phyloP scores from a whole-genome alignment of 2,888 invertebrate species.

The Phragmatobia fuliginosa region DNA sequence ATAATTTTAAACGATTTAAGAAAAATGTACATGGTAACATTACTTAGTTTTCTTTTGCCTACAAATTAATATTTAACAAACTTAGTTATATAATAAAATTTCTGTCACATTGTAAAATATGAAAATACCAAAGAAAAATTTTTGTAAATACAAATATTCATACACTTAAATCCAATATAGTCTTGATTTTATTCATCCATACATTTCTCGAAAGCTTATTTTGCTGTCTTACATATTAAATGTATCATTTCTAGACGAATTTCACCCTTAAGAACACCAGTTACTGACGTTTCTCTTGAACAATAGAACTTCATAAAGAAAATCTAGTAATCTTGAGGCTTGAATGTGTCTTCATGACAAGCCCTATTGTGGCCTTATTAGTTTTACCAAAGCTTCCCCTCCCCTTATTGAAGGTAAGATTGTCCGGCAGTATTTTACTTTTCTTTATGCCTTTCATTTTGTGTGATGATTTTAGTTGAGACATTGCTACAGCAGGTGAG shows the following conservation, averaged over 20 bases:
- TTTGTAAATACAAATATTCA: too few species aligned
- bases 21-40: too few species aligned
- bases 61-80: too few species aligned
- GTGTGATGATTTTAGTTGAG: conserved; percentile 23
- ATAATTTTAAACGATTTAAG: too few species aligned
- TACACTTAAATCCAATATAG: not conserved
- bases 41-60: too few species aligned
- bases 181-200: not conserved
- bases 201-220: too few species aligned
- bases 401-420: conserved; percentile 34
- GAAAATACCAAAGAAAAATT: too few species aligned
- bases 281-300: conserved; percentile 25
- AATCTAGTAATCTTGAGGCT: conserved; percentile 28
- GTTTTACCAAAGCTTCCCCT: conserved; percentile 18
- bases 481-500: conserved; percentile 17
- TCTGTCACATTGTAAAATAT: not conserved
- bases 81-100: not conserved
- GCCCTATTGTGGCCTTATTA: conserved; percentile 49
- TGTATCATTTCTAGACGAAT: not conserved
- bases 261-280: not conserved
- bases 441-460: conserved; percentile 51
- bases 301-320: conserved; percentile 33
- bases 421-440: conserved; percentile 35
- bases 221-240: not conserved
- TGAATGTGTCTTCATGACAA: conserved; percentile 31